A percentile compares a stretch with the other conserved stretches of the same genome.
phyloP scores from a whole-genome alignment of 2,888 invertebrate genomes.

The Lamellibrachia columna region DNA sequence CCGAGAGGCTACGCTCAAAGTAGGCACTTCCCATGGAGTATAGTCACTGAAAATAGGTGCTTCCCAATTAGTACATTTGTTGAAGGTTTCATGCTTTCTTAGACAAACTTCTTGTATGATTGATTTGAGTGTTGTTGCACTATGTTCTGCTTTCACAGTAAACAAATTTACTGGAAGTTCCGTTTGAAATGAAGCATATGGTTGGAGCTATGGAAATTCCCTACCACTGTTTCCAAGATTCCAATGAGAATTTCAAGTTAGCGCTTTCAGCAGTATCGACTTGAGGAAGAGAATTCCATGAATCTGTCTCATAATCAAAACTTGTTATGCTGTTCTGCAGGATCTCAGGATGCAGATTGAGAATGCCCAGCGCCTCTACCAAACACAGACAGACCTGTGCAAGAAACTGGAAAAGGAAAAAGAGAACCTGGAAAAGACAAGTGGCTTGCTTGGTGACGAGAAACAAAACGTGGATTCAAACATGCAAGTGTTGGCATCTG shows the following conservation, averaged over 20 bases:
- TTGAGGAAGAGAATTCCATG: too few relatives aligned
- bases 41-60: neutral
- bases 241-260: too few relatives aligned
- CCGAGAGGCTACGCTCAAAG: neutral
- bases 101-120: too few relatives aligned
- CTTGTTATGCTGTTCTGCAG: neutral
- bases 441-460: neutral
- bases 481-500: neutral
- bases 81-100: neutral
- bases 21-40: neutral
- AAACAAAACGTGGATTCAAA: neutral
- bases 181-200: too few relatives aligned
- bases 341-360: slow-evolving; percentile 8
- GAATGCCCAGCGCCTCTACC: neutral
- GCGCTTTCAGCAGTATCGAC: too few relatives aligned
- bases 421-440: neutral
- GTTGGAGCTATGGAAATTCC: too few relatives aligned
- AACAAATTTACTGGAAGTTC: too few relatives aligned
- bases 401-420: neutral
- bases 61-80: neutral
- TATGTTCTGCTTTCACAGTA: too few relatives aligned
- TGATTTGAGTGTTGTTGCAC: too few relatives aligned
- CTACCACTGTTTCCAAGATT: too few relatives aligned
- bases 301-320: neutral
- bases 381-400: neutral